These are phyloP conservation scores for Galago senegalensis DNA, from an alignment of 2,797 vertebrate species.

Conservation along the genomic window DNA sequence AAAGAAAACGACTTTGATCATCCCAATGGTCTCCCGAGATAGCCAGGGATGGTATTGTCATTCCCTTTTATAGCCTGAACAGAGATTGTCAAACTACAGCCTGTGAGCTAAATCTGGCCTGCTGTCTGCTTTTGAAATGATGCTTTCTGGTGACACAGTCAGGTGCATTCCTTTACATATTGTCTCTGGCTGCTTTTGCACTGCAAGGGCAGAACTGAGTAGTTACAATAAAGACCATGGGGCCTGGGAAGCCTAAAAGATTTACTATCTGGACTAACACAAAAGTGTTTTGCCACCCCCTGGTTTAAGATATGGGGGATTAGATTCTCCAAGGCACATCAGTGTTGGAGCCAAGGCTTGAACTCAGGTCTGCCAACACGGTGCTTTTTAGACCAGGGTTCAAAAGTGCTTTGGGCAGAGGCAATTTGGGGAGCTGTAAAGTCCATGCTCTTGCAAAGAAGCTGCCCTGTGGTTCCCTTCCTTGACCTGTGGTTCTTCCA, in stretches of 20 bases:
- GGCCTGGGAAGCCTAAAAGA: neutral
- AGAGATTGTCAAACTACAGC: neutral
- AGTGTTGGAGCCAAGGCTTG: neutral
- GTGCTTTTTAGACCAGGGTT: neutral
- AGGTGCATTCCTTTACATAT: neutral
- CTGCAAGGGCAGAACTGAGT: neutral
- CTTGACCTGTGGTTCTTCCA: neutral
- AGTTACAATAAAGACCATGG: neutral
- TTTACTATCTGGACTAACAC: neutral
- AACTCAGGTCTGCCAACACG: neutral
- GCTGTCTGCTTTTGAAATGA: neutral
- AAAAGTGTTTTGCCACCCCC: neutral
- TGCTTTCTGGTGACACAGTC: neutral
- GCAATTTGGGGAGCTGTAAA: neutral
- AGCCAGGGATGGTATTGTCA: neutral
- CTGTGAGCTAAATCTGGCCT: neutral
- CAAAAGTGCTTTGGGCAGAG: neutral
- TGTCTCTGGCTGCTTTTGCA: neutral
- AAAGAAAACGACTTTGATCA: neutral
- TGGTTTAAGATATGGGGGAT: neutral
- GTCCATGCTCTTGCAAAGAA: neutral
- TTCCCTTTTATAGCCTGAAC: neutral
- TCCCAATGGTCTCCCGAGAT: neutral
- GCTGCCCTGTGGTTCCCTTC: neutral
- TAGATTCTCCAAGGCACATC: neutral